Percentiles rank a stretch among this genome's conserved stretches.
Conservation (phyloP, 2,888 invertebrate species). For the Orthosia cruda region DNA sequence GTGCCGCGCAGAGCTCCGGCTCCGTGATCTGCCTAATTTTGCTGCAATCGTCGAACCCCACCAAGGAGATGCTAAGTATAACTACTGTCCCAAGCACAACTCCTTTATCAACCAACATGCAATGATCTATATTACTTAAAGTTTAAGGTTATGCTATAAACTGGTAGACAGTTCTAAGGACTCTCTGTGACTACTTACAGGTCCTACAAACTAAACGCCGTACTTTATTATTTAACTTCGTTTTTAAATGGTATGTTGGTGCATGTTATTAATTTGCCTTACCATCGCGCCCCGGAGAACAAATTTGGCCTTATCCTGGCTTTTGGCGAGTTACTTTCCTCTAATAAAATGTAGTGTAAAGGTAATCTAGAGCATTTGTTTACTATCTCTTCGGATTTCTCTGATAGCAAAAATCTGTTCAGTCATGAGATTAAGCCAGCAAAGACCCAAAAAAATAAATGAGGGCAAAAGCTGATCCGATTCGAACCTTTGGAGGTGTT, state of each 20-base stretch:
- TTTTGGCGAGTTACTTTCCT: background rate
- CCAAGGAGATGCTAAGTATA: constrained; percentile 39
- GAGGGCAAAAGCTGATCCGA: background rate
- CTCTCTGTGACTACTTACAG: background rate
- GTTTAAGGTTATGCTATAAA: background rate
- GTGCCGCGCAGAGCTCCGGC: constrained; percentile 71
- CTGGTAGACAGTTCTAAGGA: background rate
- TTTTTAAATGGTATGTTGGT: background rate
- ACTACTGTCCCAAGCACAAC: background rate
- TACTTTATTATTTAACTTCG: background rate
- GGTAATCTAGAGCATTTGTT: no score
- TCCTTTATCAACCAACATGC: constrained; percentile 9
- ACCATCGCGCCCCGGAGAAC: background rate
- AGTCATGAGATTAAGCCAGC: no score
- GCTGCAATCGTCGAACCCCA: constrained; percentile 63
- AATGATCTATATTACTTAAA: background rate
- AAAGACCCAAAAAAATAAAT: constrained; percentile 1
- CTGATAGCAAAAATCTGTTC: no score
- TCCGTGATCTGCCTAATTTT: constrained; percentile 73
- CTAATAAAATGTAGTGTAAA: background rate
- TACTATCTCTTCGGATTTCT: no score
- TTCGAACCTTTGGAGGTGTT: background rate
- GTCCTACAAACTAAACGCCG: background rate
- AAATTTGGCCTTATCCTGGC: background rate
- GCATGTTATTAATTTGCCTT: background rate